Evolutionary conservation across 37 sponge, comb jelly and placozoan genomes (phyloP).

Genomic region (Cliona cf. orientalis): DNA sequence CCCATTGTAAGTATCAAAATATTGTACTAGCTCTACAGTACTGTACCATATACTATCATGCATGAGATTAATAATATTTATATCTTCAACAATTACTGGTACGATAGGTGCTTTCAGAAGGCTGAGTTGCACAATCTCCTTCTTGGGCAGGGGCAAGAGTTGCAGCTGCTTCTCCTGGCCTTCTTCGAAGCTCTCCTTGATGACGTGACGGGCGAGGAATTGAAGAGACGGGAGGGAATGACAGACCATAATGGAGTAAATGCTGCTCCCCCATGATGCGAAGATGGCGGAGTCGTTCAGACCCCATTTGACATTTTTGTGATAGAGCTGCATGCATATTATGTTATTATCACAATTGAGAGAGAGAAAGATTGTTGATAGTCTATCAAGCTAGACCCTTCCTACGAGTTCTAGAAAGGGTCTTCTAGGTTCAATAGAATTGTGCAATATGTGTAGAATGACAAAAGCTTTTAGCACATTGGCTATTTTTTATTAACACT

Average conservation of each 20-base stretch:
- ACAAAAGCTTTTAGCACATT: too few relatives aligned
- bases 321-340: background rate
- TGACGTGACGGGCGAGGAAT: conserved; percentile 4
- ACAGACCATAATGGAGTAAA: conserved; percentile 15
- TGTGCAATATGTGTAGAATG: too few relatives aligned
- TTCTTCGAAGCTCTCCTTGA: background rate
- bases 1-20: too few relatives aligned
- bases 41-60: background rate
- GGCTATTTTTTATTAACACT: too few relatives aligned
- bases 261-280: background rate
- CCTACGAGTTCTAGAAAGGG: too few relatives aligned
- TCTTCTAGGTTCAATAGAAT: too few relatives aligned
- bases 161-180: background rate
- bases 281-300: conserved; percentile 10
- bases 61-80: background rate
- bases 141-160: conserved; percentile 26
- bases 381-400: background rate
- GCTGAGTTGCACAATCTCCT: conserved; percentile 10
- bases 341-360: background rate
- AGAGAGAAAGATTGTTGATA: background rate
- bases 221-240: conserved; percentile 19
- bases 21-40: too few relatives aligned
- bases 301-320: conserved; percentile 11
- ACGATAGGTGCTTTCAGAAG: background rate
- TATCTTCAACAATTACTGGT: background rate